Percentiles rank a stretch among this genome's conserved stretches.
Conservation (phyloP, 2,797 vertebrate genomes). For the Allobates femoralis region DNA sequence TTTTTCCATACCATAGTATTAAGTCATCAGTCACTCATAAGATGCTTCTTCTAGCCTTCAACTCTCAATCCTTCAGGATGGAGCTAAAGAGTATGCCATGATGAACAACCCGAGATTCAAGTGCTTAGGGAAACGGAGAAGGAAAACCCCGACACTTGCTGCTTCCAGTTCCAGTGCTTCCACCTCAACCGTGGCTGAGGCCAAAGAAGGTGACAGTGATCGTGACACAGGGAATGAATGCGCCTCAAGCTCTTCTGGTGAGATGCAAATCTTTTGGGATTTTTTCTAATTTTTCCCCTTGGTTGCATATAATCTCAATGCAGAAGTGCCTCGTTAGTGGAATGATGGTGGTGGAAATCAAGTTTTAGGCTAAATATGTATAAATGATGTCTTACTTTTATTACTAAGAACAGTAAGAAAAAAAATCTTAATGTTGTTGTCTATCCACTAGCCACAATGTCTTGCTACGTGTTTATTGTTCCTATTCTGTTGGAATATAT, state of each 20-base stretch:
- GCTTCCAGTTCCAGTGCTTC: slow-evolving; percentile 82
- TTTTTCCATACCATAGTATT: not conserved
- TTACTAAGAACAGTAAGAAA: too few species aligned
- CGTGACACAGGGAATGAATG: slow-evolving; percentile 86
- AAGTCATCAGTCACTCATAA: not conserved
- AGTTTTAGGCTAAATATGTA: too few species aligned
- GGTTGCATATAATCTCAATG: not conserved
- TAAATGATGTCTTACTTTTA: too few species aligned
- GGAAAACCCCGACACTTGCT: slow-evolving; percentile 79
- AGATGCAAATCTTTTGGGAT: not conserved
- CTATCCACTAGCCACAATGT: too few species aligned
- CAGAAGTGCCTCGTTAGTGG: too few species aligned
- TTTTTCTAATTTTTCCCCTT: not conserved
- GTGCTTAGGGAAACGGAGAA: slow-evolving; percentile 83
- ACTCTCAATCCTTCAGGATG: slow-evolving; percentile 82
- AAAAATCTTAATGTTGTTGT: too few species aligned
- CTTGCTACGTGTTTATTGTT: too few species aligned
- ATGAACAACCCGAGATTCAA: slow-evolving; percentile 89
- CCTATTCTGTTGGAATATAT: too few species aligned
- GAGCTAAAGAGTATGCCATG: slow-evolving; percentile 95
- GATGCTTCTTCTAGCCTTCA: slow-evolving; percentile 2
- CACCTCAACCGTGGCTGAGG: slow-evolving; percentile 77
- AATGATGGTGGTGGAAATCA: too few species aligned
- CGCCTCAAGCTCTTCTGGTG: slow-evolving; percentile 89
- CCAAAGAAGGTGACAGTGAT: slow-evolving; percentile 91